Evolutionary conservation across 1,140 invertebrate genomes (phyloP).

Genomic region (Anastrepha ludens): DNA sequence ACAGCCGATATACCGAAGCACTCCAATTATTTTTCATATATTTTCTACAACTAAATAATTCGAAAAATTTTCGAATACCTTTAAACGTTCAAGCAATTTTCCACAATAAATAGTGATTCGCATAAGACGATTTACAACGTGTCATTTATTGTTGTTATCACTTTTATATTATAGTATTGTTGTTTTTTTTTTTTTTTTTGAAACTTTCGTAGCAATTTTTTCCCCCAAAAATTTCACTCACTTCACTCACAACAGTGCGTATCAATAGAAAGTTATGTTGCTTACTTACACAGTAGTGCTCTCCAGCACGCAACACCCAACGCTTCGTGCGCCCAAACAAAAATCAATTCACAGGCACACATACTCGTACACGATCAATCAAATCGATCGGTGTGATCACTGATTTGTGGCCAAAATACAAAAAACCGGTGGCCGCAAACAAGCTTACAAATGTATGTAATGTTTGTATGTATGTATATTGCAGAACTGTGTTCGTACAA

Average conservation of each 20-base stretch:
- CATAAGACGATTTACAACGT: no score
- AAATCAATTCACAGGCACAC: neutral
- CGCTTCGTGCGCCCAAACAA: neutral
- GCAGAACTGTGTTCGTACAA: neutral
- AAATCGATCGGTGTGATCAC: slow-evolving; percentile 30
- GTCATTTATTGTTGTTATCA: no score
- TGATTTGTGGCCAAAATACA: slow-evolving; percentile 39
- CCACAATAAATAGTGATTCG: no score
- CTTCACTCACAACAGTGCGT: neutral
- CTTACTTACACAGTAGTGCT: neutral
- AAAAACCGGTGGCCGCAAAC: slow-evolving; percentile 43
- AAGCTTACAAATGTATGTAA: neutral
- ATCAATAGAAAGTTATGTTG: slow-evolving; percentile 12
- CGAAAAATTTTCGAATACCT: no score
- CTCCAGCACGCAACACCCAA: slow-evolving; percentile 2
- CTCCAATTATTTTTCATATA: no score
- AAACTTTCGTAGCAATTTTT: no score
- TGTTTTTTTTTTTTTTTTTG: no score
- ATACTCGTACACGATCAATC: slow-evolving; percentile 21
- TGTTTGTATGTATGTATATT: neutral
- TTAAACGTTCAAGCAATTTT: no score
- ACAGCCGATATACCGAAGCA: no score
- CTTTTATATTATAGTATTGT: no score
- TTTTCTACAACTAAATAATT: no score
- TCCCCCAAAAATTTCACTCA: neutral